Base-by-base conservation (phyloP, 1,140 invertebrate species). In the Monomorium pharaonis region DNA sequence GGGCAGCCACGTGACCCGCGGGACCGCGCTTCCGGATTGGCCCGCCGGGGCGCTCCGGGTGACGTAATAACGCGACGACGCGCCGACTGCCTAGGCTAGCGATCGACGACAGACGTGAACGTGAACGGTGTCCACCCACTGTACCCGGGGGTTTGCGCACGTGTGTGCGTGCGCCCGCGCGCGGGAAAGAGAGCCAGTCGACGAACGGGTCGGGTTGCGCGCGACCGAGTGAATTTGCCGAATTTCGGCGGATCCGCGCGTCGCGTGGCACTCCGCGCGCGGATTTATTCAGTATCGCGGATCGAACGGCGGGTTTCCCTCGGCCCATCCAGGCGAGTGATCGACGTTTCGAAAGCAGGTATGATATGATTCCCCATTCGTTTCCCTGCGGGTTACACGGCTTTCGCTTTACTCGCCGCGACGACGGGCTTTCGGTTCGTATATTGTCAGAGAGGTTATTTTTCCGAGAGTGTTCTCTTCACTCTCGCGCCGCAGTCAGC, bases 51-150 rank as follows among this genome's bases (percentile, higher is more conserved):
- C 62, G 67, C 12, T 51, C 62, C 49, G 14, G 62, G 60, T 90
- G 90, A 92, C 90, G 91, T 72, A 91, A 88, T 84, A 72, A 78
- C 80, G 30, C 85, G 72, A 77, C 85, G 81, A 86, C 65, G 63
- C 80, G 76, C 85, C 56, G 85, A 78, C 87, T 87, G 78, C 85
- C 72, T 83, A 51, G 86, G 30, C 44, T 63, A 81, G 37, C 65
- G 69, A 77, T 85, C 69, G 49, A 89, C 75, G 67, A 89, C 54
- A 87, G 69, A 81, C 44, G 58, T 70, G 44, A 67, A 87, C 44
- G 87, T 87, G n/a, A n/a, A n/a, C n/a, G n/a, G n/a, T n/a, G 80
- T 84, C 77, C 83, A 88, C 86, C 88, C 84, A n/a, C n/a, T n/a
- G n/a, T n/a, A n/a, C n/a, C n/a, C n/a, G n/a, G n/a, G n/a, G n/a